These are phyloP conservation scores for Mythimna loreyi DNA, from an alignment of 2,888 invertebrate genomes.

Conservation along the genomic window DNA sequence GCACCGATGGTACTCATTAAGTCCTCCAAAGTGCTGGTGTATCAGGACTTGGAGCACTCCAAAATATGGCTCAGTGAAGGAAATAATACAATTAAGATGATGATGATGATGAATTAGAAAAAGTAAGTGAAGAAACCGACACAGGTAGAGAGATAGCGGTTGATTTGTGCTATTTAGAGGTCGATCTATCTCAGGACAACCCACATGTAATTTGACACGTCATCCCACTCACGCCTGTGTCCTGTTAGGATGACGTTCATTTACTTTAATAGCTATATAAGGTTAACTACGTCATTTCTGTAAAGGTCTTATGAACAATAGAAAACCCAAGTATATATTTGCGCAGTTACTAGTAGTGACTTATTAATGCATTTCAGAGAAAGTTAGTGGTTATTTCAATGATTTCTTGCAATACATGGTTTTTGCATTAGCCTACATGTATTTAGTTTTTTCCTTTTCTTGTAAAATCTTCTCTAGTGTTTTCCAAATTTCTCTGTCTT, in stretches of 20 bases:
- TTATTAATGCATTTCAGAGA: background rate
- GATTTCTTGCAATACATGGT: background rate
- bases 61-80: too few species aligned
- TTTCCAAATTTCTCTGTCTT: too few species aligned
- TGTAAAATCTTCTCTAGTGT: too few species aligned
- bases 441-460: too few species aligned
- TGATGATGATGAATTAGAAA: too few species aligned
- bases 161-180: background rate
- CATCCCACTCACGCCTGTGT: background rate
- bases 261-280: background rate
- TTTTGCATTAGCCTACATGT: too few species aligned
- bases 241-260: conserved; percentile 5
- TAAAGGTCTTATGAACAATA: background rate
- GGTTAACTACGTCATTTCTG: conserved; percentile 19
- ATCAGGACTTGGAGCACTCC: too few species aligned
- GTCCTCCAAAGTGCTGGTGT: too few species aligned
- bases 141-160: too few species aligned
- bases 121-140: too few species aligned
- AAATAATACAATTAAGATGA: too few species aligned
- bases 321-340: background rate
- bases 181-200: conserved; percentile 4
- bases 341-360: background rate
- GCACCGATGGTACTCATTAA: too few species aligned
- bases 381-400: background rate
- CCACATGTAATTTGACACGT: background rate